These are phyloP conservation scores for Lithosia quadra DNA, from an alignment of 2,888 invertebrate species.

Conservation along the genomic window DNA sequence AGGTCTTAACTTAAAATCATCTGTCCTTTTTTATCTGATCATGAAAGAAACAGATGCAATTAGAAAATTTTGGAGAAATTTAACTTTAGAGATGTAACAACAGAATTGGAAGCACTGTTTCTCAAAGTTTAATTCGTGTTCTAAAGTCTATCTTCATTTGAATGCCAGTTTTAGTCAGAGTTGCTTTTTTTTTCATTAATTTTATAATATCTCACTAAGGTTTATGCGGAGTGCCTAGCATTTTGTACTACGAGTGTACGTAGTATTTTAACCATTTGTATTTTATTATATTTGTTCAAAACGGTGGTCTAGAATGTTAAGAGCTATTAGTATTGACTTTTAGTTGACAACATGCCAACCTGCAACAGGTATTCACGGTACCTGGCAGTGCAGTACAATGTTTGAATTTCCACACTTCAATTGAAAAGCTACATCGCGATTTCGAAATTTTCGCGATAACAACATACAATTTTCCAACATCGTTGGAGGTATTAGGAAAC, in stretches of 20 bases:
- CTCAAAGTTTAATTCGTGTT: slow-evolving; percentile 23
- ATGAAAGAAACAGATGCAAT: too few relatives aligned
- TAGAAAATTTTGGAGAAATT: too few relatives aligned
- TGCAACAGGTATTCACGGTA: slow-evolving; percentile 18
- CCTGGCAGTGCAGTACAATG: not conserved
- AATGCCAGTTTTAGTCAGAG: not conserved
- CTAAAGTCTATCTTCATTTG: not conserved
- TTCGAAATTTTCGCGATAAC: not conserved
- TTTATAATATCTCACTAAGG: too few relatives aligned
- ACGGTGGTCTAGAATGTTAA: not conserved
- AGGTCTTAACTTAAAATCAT: too few relatives aligned
- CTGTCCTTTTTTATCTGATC: too few relatives aligned
- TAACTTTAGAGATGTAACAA: too few relatives aligned
- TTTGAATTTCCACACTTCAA: not conserved
- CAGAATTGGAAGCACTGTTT: too few relatives aligned
- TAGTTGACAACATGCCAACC: not conserved
- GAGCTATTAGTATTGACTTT: not conserved
- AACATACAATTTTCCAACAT: not conserved
- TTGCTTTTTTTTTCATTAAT: too few relatives aligned
- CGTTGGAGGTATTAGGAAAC: not conserved
- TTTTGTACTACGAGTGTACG: too few relatives aligned
- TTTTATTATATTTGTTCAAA: too few relatives aligned
- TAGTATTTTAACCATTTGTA: too few relatives aligned
- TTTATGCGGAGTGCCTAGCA: too few relatives aligned
- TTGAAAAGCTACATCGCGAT: not conserved